A percentile compares a stretch with the other conserved stretches of the same genome.
Evolutionary conservation across 92 coral and sea anemone genomes (phyloP).

Genomic region (Muricea muricata): DNA sequence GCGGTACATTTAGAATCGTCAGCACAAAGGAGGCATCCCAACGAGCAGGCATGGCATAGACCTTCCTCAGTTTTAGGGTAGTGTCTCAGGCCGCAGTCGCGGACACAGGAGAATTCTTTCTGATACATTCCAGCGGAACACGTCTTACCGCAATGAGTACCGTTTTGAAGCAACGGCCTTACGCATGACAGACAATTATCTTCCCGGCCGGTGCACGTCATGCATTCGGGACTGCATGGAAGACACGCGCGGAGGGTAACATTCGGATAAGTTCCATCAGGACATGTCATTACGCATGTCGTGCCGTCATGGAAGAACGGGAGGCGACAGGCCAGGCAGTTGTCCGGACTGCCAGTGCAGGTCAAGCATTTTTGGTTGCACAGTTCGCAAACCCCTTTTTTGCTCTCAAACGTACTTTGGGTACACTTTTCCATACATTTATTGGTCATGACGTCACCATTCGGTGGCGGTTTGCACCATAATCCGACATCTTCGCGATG

Average conservation of each 20-base stretch:
- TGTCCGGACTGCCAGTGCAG: neutral
- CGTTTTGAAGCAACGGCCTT: neutral
- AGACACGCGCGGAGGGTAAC: neutral
- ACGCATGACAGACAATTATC: conserved; percentile 20
- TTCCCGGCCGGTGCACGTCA: neutral
- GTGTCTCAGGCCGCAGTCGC: neutral
- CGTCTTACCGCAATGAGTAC: neutral
- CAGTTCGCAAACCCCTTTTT: neutral
- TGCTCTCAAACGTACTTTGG: neutral
- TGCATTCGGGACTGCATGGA: neutral
- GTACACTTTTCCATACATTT: neutral
- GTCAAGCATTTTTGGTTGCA: neutral
- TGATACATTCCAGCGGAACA: neutral
- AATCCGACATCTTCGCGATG: conserved; percentile 83
- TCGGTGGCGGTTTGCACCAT: conserved; percentile 73
- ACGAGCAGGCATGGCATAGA: neutral
- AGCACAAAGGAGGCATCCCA: neutral
- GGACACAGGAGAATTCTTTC: neutral
- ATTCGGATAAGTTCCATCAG: neutral
- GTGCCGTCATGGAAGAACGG: neutral
- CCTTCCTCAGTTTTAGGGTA: neutral
- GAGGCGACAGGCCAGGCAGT: neutral
- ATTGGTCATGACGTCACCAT: neutral
- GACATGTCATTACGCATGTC: neutral
- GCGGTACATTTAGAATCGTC: neutral